phyloP scores from a whole-genome alignment of 1,140 invertebrate genomes.

The Halyomorpha halys region DNA sequence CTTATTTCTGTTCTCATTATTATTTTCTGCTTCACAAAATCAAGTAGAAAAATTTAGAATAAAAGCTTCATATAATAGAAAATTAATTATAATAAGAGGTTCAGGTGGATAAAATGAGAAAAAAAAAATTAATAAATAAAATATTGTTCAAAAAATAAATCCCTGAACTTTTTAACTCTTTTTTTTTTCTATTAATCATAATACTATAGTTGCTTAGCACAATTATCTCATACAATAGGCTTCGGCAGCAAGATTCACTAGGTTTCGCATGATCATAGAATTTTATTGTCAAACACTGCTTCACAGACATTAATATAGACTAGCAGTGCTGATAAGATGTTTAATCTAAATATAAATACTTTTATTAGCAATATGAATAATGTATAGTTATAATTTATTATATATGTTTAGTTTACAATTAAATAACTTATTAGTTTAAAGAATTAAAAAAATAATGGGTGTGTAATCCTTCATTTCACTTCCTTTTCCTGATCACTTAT shows the following conservation, averaged over 20 bases:
- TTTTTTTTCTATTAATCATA: constrained; percentile 2
- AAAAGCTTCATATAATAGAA: neutral
- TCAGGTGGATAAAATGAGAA: neutral
- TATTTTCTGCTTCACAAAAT: too few relatives aligned
- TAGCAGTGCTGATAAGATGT: neutral
- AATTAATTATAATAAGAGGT: constrained; percentile 5
- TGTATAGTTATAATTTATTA: too few relatives aligned
- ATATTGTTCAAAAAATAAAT: neutral
- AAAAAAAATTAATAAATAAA: constrained; percentile 7
- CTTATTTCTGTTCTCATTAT: neutral
- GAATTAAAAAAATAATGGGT: too few relatives aligned
- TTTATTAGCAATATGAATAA: too few relatives aligned
- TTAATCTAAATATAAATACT: neutral
- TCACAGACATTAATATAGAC: constrained; percentile 10
- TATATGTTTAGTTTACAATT: too few relatives aligned
- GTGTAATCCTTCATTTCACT: too few relatives aligned
- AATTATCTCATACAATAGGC: neutral
- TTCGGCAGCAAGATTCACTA: constrained; percentile 1
- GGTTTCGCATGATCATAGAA: constrained; percentile 5
- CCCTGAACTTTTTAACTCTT: constrained; percentile 12
- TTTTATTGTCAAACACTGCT: constrained; percentile 10
- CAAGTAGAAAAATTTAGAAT: too few relatives aligned
- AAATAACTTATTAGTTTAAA: too few relatives aligned
- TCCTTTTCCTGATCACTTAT: too few relatives aligned
- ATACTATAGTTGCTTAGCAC: constrained; percentile 10